Base-by-base conservation (phyloP, 2,113 vertebrate genomes). In the Hippocampus mohnikei region DNA sequence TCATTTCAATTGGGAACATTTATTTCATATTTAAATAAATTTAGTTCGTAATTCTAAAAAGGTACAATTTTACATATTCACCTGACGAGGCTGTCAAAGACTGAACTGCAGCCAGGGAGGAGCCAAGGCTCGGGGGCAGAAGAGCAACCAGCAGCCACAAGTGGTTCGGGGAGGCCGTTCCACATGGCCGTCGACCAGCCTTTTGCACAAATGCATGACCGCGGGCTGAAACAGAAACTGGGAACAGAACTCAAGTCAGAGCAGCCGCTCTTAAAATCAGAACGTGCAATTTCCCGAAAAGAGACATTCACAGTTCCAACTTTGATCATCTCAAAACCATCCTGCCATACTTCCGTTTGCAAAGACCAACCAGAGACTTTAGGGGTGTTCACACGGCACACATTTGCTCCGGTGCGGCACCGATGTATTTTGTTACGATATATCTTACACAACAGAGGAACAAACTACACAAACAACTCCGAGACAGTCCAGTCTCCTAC, bases 11-110 rank as follows among this genome's bases (percentile, higher is more conserved):
- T 6, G 33, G 33, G 33, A 37, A 37, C 5, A 37, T 42, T 42
- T 8, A 44, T 13, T 44, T 44, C 10, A 44, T 44, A 15, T 11
- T 44, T 13, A 44, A 44, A 44, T 44, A 11, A 42, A 42, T 9
- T 42, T 2, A 42, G 2, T 42, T 42, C 41, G 11, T 8, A 42
- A 42, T 11, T 37, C 33, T n/a, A 55, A 21, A 21, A 33, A 56
- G n/a, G 56, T 7, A 16, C 13, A 15, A 33, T 0, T 16, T 1
- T 60, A 8, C 48, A 15, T 21, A 33, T 82, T 63, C 48, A 94
- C 93, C 92, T 93, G 86, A 94, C 92, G 68, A 94, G 84, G 65
- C 92, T 92, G 77, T 94, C 91, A 25, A 88, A 93, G n/a, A 92
- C 91, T 0, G 84, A 90, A 73, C 90, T 92, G 85, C 92, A 93